Base-by-base conservation (phyloP, 2,113 vertebrate genomes). In the Actenoides hombroni region DNA sequence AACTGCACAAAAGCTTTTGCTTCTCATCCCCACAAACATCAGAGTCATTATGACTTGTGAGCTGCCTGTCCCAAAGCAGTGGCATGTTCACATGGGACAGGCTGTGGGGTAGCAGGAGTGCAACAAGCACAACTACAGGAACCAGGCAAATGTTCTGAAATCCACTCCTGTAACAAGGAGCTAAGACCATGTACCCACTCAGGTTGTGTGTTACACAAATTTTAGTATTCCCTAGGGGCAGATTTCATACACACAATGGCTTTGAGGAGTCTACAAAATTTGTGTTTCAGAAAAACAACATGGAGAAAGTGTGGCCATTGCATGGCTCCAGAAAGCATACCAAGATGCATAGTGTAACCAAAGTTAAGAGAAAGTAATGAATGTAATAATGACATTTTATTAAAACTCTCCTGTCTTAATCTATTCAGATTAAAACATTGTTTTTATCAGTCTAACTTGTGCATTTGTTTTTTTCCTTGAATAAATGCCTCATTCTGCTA, bases 401-500 rank as follows among this genome's bases (percentile, higher is more conserved):
- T 56, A 65, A 82, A 88, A 73, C 26, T 89, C 53, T 81, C 42
- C n/a, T 6, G 0, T 73, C 54, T 42, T 82, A 71, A 79, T 76
- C 23, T 71, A 29, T 49, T 94, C 57, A 67, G 40, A 75, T 13
- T 37, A 76, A 86, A 94, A 71, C 13, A 71, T 90, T 77, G 33
- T 24, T 77, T 95, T 70, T 65, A 87, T 59, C 77, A 77, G 54
- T 24, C 42, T 83, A 69, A 73, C 28, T 87, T 87, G 57, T 69
- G 79, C 82, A 59, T 65, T 63, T 57, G 29, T 7, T 35, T 49
- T 90, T 68, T 80, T 26, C 25, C 20, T 64, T 16, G 3, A 64
- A 89, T 79, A 61, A 60, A 57, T 14, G n/a, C 12, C 83, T 80
- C 91, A 92, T 73, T 96, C 91, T 95, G 90, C 80, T 91, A 92